Evolutionary conservation across 2,797 vertebrate species (phyloP), one percentile per base, ranked within the genome.

Genomic region (Cuculus canorus): DNA sequence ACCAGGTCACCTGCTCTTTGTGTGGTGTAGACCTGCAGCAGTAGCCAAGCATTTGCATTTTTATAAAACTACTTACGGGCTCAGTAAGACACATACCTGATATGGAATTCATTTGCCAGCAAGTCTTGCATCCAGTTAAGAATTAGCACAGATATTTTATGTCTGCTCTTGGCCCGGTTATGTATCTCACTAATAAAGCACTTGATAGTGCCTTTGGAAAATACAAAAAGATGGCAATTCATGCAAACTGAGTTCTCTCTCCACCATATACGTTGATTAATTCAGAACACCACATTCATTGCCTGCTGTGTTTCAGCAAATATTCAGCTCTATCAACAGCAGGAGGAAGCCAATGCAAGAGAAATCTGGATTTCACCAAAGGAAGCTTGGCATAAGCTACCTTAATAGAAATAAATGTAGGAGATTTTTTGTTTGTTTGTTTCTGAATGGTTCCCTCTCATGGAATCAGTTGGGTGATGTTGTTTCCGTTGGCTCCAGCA

Each of bases 321-420:
- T 96, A 95, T 94, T 88, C 91, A 85, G 90, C 82, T 97, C 94
- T 35, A 17, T 94, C 90, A 95, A 81, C 91, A 87, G 64, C 59
- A 71, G 59, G 60, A 95, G 73, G 94, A 96, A 96, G 66, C 53
- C 61, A 82, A 5, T 83, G 81, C n/a, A 37, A 39, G 86, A 92
- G 79, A 92, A 92, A 50, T 37, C 33, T 79, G 90, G 60, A 82
- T 82, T 91, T 95, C 85, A 82, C 60, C 73, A 78, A 86, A 96
- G 93, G 80, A 95, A 89, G 65, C 37, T 81, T 96, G 94, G 77
- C 92, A 76, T 83, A 53, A 54, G 33, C 61, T 73, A n/a, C 57
- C 39, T 66, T 0, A 1, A 32, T 70, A 90, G 88, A 95, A 97
- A 84, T 88, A 72, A 92, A 79, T 64, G 61, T 57, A 91, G 86